These are phyloP conservation scores for Eupsittula cactorum DNA, from an alignment of 2,113 vertebrate species.

Conservation along the genomic window DNA sequence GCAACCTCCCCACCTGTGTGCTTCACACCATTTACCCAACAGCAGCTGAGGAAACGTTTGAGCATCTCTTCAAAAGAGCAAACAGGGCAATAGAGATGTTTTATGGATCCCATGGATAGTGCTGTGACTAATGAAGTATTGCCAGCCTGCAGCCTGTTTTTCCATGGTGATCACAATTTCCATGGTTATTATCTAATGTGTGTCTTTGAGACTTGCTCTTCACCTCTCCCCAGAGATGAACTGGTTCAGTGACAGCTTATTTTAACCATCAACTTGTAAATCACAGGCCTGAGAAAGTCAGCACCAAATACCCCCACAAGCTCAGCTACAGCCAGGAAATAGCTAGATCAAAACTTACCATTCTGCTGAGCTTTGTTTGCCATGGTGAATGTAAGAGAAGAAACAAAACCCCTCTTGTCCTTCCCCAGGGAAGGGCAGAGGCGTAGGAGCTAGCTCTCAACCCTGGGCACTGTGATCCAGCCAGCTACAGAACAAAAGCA, in stretches of 20 bases:
- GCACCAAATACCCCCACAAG: neutral
- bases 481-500: conserved; percentile 4
- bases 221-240: neutral
- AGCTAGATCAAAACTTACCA: neutral
- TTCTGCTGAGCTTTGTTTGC: neutral
- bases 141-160: neutral
- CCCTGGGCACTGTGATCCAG: neutral
- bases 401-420: conserved; percentile 24
- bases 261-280: neutral
- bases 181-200: neutral
- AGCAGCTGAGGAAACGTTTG: neutral
- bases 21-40: neutral
- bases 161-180: neutral
- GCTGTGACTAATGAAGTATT: neutral
- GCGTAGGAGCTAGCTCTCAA: neutral
- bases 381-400: rapidly evolving
- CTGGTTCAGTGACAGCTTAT: neutral
- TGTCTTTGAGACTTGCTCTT: neutral
- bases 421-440: neutral
- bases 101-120: neutral
- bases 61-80: neutral
- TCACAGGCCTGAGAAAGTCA: neutral
- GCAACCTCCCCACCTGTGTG: neutral
- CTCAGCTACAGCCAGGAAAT: neutral
- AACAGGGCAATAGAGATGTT: neutral